Evolutionary conservation across 1,140 invertebrate species (phyloP), one percentile per base, ranked within the genome.

Genomic region (Papilio xuthus): DNA sequence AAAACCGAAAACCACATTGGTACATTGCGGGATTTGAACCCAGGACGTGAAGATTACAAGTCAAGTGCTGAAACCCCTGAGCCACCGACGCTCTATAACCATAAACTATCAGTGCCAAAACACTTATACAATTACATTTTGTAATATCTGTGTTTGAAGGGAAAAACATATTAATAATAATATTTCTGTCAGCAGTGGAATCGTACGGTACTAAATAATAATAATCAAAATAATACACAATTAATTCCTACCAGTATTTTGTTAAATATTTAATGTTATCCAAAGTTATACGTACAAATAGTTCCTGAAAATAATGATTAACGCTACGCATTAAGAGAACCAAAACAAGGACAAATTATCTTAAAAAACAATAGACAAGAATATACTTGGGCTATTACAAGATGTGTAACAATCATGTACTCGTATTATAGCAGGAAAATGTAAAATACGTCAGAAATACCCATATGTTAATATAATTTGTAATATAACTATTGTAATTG

Each of bases 341-440:
- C 60, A 67, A 67, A 67, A 67, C n/a, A 28, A 67, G 60, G 60
- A 67, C 60, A 67, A 67, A 67, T 67, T 15, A 7, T 67, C 18
- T 18, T 18, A 50, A 50, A 13, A 10, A 23, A 67, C 12, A 67
- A 67, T 67, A 28, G 60, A 67, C 60, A 26, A 67, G 60, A 67
- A 67, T 67, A 32, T 23, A 67, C 60, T 67, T 67, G 60, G 60
- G 60, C 60, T 67, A 67, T 28, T 67, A 67, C 60, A 28, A 67
- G 13, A 15, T 28, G 26, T 67, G 60, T 67, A 67, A 67, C 60
- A 67, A 67, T 67, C 60, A 13, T 67, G 23, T 28, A n/a, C n/a
- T n/a, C n/a, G n/a, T n/a, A 67, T 28, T 67, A 12, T 60, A 67
- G 15, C 60, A 67, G 60, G 60, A 67, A 67, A 67, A 32, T 13